A percentile compares a stretch with the other conserved stretches of the same genome.
Conservation (phyloP, 2,797 vertebrate species). For the Hippopotamyrus pictus region DNA sequence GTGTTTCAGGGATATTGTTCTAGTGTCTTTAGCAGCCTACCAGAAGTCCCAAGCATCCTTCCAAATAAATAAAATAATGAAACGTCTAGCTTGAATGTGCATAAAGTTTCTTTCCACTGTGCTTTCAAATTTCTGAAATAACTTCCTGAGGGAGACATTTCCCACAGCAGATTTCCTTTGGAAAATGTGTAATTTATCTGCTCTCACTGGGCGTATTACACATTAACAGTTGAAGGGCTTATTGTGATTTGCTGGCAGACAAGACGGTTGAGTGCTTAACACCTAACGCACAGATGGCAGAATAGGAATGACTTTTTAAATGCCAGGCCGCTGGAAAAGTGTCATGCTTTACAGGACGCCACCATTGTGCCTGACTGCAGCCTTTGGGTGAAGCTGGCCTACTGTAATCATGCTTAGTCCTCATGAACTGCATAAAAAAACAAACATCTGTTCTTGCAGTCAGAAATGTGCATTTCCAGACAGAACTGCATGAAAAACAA, state of each 20-base stretch:
- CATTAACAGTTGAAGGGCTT: background rate
- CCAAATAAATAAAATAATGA: background rate
- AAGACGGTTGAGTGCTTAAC: background rate
- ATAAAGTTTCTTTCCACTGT: constrained; percentile 17
- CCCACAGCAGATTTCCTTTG: constrained; percentile 20
- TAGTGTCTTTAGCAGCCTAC: background rate
- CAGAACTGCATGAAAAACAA: background rate
- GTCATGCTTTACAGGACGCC: background rate
- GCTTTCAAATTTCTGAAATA: constrained; percentile 25
- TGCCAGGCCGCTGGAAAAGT: background rate
- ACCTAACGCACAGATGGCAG: background rate
- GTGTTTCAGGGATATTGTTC: background rate
- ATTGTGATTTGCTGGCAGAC: background rate
- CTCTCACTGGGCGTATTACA: constrained; percentile 6
- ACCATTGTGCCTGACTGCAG: background rate
- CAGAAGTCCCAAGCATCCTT: background rate
- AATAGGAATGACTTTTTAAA: background rate
- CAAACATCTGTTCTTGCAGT: constrained; percentile 5
- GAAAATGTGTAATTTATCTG: constrained; percentile 12
- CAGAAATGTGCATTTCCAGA: constrained; percentile 5
- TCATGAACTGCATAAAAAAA: background rate
- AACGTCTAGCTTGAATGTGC: background rate
- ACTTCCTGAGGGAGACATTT: constrained; percentile 33
- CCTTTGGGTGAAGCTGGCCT: background rate
- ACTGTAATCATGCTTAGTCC: background rate